phyloP scores from a whole-genome alignment of 2,113 vertebrate species.

The Sminthopsis crassicaudata region DNA sequence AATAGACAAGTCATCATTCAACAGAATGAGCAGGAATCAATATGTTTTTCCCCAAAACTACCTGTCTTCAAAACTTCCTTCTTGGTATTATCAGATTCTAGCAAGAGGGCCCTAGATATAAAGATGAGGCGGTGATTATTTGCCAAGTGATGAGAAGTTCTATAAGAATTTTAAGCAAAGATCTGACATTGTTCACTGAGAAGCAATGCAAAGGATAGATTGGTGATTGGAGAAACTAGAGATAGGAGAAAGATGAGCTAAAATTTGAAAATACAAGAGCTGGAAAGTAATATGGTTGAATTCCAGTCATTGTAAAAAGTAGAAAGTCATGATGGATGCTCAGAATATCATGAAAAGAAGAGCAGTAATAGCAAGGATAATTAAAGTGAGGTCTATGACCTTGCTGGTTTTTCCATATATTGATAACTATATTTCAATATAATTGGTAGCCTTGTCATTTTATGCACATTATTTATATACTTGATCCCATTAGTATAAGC shows the following conservation, averaged over 20 bases:
- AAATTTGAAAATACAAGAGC: rapidly evolving
- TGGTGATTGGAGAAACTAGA: neutral
- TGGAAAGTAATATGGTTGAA: neutral
- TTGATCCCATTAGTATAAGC: neutral
- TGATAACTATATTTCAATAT: neutral
- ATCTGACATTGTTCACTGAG: neutral
- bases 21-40: neutral
- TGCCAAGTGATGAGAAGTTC: neutral
- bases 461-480: neutral
- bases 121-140: neutral
- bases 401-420: neutral
- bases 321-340: neutral
- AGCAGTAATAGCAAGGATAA: neutral
- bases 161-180: neutral
- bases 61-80: neutral
- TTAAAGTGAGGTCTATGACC: no score
- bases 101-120: no score
- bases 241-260: neutral
- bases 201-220: neutral
- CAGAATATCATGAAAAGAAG: neutral
- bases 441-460: neutral
- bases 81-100: neutral
- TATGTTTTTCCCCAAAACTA: no score
- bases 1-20: neutral
- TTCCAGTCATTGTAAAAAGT: neutral